These are phyloP conservation scores for Penaeus chinensis DNA, from an alignment of 1,140 invertebrate species.

Conservation along the genomic window DNA sequence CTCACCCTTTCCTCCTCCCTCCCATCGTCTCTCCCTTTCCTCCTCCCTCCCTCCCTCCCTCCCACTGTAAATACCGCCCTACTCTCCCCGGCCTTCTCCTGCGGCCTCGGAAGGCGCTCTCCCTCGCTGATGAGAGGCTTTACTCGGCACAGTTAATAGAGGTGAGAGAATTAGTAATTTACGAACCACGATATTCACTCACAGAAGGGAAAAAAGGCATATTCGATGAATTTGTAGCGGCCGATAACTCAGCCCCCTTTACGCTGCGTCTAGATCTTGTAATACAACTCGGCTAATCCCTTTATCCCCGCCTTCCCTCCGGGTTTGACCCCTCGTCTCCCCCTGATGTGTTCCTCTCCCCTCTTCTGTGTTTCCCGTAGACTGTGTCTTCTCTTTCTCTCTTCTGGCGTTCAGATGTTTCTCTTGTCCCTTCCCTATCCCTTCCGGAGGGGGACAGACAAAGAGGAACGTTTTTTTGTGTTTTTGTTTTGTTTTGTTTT, in stretches of 20 bases:
- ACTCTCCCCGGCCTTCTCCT: neutral
- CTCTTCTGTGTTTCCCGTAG: neutral
- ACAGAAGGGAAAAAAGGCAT: no score
- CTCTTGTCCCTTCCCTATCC: slow-evolving; percentile 5
- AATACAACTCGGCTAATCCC: no score
- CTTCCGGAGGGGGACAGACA: neutral
- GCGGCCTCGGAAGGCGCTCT: neutral
- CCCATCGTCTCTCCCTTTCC: neutral
- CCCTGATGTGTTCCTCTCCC: neutral
- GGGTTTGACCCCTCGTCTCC: no score
- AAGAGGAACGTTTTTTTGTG: neutral
- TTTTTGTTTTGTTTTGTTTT: neutral
- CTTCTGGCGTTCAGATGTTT: neutral
- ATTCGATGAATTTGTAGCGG: no score
- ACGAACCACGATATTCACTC: no score
- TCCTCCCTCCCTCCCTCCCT: neutral
- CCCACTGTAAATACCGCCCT: no score
- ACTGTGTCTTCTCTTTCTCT: neutral
- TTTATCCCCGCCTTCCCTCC: no score
- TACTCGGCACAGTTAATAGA: no score
- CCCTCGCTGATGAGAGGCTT: neutral
- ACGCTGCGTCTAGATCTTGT: no score
- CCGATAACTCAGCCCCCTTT: no score
- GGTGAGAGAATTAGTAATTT: no score
- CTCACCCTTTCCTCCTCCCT: neutral